phyloP scores from a whole-genome alignment of 2,888 invertebrate genomes.

The Timandra comae region DNA sequence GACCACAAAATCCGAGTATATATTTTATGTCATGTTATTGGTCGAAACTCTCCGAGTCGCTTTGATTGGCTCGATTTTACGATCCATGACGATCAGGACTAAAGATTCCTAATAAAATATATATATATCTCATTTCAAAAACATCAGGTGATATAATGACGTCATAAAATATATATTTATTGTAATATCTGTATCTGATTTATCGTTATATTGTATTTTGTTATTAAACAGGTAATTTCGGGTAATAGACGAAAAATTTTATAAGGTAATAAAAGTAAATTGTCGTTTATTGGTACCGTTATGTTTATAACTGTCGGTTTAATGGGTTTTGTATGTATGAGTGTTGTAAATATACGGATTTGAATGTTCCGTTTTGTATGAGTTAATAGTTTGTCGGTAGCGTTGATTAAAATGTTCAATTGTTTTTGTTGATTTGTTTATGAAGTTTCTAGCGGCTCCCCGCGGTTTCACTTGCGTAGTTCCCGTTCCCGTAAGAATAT shows the following conservation, averaged over 20 bases:
- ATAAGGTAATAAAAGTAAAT: slow-evolving; percentile 19
- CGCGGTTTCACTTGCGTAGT: too few species aligned
- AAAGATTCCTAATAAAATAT: slow-evolving; percentile 7
- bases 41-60: neutral
- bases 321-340: slow-evolving; percentile 9
- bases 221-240: slow-evolving; percentile 1
- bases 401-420: too few species aligned
- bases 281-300: slow-evolving; percentile 18
- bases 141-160: slow-evolving; percentile 8
- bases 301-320: slow-evolving; percentile 11
- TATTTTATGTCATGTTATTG: too few species aligned
- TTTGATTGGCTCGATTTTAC: slow-evolving; percentile 13
- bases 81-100: slow-evolving; percentile 1
- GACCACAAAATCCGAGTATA: too few species aligned
- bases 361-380: too few species aligned
- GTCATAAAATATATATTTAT: slow-evolving; percentile 6
- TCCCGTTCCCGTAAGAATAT: too few species aligned
- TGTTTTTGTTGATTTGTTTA: too few species aligned
- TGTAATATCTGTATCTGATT: slow-evolving; percentile 1
- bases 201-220: neutral
- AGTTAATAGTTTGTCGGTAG: too few species aligned
- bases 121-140: slow-evolving; percentile 8
- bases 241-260: slow-evolving; percentile 11
- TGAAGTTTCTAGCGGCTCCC: too few species aligned
- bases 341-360: neutral